Conservation (phyloP, 2,113 vertebrate genomes). For the Sinocyclocheilus rhinocerous region DNA sequence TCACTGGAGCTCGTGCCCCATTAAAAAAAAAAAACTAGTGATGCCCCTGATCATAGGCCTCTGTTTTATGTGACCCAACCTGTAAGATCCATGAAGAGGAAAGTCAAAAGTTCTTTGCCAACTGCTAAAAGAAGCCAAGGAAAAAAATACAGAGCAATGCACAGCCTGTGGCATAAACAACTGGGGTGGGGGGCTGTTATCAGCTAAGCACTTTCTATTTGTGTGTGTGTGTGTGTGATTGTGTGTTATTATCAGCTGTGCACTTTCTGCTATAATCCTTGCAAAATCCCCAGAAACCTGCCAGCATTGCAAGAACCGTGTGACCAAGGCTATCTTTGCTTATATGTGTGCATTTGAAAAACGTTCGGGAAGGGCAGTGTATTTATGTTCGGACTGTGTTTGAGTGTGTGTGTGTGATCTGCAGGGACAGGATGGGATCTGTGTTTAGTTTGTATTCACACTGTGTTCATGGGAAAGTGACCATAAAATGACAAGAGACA, state of each 20-base stretch:
- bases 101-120: conserved; percentile 10
- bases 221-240: conserved; percentile 2
- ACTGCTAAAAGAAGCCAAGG: not conserved
- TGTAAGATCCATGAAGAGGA: not conserved
- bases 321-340: conserved; percentile 29
- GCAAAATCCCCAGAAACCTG: conserved; percentile 37
- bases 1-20: not conserved
- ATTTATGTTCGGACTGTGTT: conserved; percentile 15
- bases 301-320: conserved; percentile 14
- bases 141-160: conserved; percentile 32
- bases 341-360: not conserved
- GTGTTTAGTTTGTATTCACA: conserved; percentile 17
- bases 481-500: conserved; percentile 34
- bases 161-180: conserved; percentile 39
- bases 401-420: conserved; percentile 5
- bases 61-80: conserved; percentile 11
- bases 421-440: not conserved
- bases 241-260: conserved; percentile 25
- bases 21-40: not conserved
- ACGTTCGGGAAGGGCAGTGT: not conserved
- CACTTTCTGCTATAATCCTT: conserved; percentile 32
- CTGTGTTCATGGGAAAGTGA: conserved; percentile 31
- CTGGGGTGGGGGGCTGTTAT: conserved; percentile 14
- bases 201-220: conserved; percentile 18
- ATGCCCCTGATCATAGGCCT: not conserved